These are phyloP conservation scores for Drosophila leontia DNA, from an alignment of 1,140 invertebrate genomes.

Conservation along the genomic window DNA sequence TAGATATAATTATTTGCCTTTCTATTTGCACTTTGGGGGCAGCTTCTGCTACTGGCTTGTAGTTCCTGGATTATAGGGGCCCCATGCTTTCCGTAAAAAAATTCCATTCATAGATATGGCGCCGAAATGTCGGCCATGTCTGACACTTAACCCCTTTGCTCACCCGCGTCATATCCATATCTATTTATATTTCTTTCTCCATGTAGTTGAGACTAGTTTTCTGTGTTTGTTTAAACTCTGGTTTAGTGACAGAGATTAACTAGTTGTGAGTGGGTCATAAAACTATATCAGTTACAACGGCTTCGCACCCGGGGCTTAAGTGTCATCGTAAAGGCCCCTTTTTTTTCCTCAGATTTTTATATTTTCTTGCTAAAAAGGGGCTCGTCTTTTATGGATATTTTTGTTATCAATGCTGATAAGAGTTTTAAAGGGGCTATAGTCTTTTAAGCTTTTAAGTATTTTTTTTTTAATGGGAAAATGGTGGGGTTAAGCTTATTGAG, in stretches of 20 bases:
- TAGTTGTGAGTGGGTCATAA: slow-evolving; percentile 13
- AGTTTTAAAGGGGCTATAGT: neutral
- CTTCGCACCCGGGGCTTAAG: slow-evolving; percentile 8
- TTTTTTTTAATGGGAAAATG: neutral
- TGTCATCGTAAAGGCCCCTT: slow-evolving; percentile 15
- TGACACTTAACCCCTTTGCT: slow-evolving; percentile 8
- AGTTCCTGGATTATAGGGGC: slow-evolving; percentile 10
- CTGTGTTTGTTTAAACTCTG: slow-evolving; percentile 24
- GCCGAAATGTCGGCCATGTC: slow-evolving; percentile 22
- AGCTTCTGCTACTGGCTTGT: slow-evolving; percentile 21
- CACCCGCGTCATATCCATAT: neutral
- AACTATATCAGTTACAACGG: slow-evolving; percentile 12
- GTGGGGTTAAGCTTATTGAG: neutral
- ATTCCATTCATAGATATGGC: slow-evolving; percentile 63
- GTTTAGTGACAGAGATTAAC: slow-evolving; percentile 25
- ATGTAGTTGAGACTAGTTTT: neutral
- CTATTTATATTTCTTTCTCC: slow-evolving; percentile 1
- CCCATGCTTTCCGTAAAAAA: slow-evolving; percentile 31
- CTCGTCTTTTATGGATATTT: slow-evolving; percentile 56
- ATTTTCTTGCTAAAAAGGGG: slow-evolving; percentile 25
- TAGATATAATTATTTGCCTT: slow-evolving; percentile 41
- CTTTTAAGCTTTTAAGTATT: neutral
- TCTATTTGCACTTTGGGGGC: slow-evolving; percentile 27
- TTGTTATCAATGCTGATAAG: slow-evolving; percentile 45
- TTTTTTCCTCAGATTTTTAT: slow-evolving; percentile 1